Evolutionary conservation across 2,797 vertebrate genomes (phyloP).

Genomic region (Helostoma temminkii): DNA sequence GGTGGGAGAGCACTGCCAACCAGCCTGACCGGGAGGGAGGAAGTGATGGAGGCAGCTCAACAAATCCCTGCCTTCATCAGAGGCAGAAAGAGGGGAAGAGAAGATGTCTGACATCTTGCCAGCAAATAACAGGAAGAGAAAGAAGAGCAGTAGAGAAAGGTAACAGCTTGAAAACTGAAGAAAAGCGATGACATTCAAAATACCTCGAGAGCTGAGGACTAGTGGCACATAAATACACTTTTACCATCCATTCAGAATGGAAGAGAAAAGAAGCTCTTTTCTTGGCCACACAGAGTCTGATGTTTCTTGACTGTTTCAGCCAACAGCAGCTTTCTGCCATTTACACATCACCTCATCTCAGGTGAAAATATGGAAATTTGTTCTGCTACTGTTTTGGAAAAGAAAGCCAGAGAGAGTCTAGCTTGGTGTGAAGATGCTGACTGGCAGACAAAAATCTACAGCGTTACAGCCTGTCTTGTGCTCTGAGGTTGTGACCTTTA

Average conservation of each 20-base stretch:
- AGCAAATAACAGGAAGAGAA: slow-evolving; percentile 23
- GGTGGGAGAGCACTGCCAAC: slow-evolving; percentile 66
- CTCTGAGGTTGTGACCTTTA: slow-evolving; percentile 84
- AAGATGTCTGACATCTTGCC: slow-evolving; percentile 44
- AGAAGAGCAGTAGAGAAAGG: slow-evolving; percentile 21
- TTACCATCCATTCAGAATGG: slow-evolving; percentile 45
- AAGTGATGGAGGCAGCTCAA: slow-evolving; percentile 39
- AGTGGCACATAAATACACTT: slow-evolving; percentile 25
- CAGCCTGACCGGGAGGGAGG: slow-evolving; percentile 56
- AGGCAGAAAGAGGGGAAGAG: slow-evolving; percentile 36
- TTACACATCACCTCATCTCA: slow-evolving; percentile 24
- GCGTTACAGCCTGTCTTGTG: slow-evolving; percentile 38
- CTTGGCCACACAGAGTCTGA: slow-evolving; percentile 52
- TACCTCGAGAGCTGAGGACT: slow-evolving; percentile 20
- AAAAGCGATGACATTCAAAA: slow-evolving; percentile 23
- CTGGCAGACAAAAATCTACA: slow-evolving; percentile 45
- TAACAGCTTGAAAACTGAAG: slow-evolving; percentile 17
- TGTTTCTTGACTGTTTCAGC: slow-evolving; percentile 38
- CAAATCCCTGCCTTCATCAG: slow-evolving; percentile 63
- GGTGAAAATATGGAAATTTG: slow-evolving; percentile 56
- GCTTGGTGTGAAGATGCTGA: slow-evolving; percentile 37
- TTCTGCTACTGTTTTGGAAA: slow-evolving; percentile 39
- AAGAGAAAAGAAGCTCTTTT: too few species aligned
- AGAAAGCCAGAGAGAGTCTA: slow-evolving; percentile 43
- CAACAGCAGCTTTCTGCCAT: slow-evolving; percentile 27